A percentile compares a stretch with the other conserved stretches of the same genome.
Evolutionary conservation across 2,113 vertebrate species (phyloP).

Genomic region (Procapra przewalskii): DNA sequence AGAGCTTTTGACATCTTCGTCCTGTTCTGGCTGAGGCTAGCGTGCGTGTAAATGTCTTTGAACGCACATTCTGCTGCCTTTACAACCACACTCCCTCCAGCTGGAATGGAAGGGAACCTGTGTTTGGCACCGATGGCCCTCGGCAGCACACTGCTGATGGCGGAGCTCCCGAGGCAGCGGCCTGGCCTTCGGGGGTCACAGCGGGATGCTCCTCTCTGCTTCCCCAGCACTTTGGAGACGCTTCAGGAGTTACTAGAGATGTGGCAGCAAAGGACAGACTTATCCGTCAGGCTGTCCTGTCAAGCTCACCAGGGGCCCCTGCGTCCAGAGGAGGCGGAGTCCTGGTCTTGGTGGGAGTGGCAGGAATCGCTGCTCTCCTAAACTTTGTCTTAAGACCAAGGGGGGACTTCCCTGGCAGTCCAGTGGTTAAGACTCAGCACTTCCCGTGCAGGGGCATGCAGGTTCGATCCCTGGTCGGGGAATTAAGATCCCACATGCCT

Average conservation of each 20-base stretch:
- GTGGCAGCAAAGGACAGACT: background rate
- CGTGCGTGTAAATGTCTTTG: background rate
- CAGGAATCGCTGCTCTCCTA: no score
- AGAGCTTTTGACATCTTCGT: background rate
- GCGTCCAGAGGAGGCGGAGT: fast-evolving
- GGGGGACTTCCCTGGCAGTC: background rate
- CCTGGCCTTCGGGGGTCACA: background rate
- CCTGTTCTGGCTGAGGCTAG: background rate
- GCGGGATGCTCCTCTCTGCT: background rate
- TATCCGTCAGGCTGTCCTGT: background rate
- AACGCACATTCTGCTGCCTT: background rate
- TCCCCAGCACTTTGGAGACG: background rate
- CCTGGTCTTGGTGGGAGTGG: no score
- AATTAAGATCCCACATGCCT: background rate
- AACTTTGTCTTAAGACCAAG: background rate
- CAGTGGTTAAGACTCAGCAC: background rate
- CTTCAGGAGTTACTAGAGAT: background rate
- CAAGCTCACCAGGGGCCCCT: background rate
- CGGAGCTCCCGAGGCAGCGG: background rate
- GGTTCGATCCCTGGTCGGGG: background rate
- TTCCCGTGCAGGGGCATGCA: background rate
- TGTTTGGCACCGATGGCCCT: background rate
- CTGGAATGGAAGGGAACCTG: background rate
- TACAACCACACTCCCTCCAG: background rate
- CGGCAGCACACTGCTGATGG: background rate